A percentile compares a stretch with the other conserved stretches of the same genome.
These are phyloP conservation scores for Cottoperca gobio DNA, from an alignment of 2,797 vertebrate species.

Conservation along the genomic window DNA sequence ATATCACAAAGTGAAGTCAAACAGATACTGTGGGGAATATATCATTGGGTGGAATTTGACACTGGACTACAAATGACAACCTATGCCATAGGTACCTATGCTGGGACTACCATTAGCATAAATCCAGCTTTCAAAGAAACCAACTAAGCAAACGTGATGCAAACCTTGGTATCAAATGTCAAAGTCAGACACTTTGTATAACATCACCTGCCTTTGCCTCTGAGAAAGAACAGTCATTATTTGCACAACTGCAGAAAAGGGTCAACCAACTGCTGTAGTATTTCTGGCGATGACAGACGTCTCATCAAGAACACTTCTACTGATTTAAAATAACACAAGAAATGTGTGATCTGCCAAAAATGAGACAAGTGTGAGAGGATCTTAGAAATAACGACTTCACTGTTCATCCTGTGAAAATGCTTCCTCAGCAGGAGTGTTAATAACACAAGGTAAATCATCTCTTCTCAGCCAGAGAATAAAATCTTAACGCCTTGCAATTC, in stretches of 20 bases:
- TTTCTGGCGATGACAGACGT: constrained; percentile 8
- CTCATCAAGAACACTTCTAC: not conserved
- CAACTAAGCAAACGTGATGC: not conserved
- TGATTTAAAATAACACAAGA: constrained; percentile 30
- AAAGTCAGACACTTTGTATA: not conserved
- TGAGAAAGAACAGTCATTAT: not conserved
- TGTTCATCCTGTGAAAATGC: not conserved
- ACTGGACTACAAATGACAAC: not conserved
- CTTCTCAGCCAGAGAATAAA: not conserved
- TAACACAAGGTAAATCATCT: constrained; percentile 16
- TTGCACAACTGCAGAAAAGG: not conserved
- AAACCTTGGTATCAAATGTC: not conserved
- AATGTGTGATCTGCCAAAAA: constrained; percentile 10
- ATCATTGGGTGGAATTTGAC: not conserved
- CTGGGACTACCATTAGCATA: not conserved
- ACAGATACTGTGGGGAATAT: not conserved
- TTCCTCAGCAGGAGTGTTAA: not conserved
- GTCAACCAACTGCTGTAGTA: not conserved
- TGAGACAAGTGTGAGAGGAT: not conserved
- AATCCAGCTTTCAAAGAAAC: not conserved
- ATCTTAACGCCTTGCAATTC: not conserved
- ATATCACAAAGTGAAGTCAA: not conserved
- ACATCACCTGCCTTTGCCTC: not conserved
- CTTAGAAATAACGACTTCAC: not conserved
- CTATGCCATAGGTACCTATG: not conserved